Percentiles rank a stretch among this genome's conserved stretches.
Evolutionary conservation across 2,113 vertebrate genomes (phyloP).

Genomic region (Callopanchax toddi): DNA sequence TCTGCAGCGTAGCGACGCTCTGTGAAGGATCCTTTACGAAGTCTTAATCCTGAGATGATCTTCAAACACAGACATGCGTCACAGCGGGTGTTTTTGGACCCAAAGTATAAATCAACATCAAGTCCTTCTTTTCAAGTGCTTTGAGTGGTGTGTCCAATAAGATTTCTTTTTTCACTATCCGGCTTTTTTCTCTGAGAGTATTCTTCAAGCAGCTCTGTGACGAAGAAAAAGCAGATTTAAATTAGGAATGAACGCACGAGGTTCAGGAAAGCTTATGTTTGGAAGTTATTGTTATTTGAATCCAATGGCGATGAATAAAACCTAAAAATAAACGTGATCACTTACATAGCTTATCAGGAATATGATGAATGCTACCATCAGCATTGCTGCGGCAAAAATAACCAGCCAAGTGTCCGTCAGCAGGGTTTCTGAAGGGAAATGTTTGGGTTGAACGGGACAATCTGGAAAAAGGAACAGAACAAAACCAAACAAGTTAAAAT

Average conservation of each 20-base stretch:
- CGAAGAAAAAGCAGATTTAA: not conserved
- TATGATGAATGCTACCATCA: slow-evolving; percentile 50
- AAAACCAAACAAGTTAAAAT: not conserved
- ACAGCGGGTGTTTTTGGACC: slow-evolving; percentile 32
- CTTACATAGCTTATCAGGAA: slow-evolving; percentile 74
- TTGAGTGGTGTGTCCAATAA: slow-evolving; percentile 2
- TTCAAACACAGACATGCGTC: slow-evolving; percentile 41
- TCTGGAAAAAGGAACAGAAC: slow-evolving; percentile 39
- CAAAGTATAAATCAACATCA: slow-evolving; percentile 57
- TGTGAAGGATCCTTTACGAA: accelerated
- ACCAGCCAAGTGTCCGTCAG: slow-evolving; percentile 19
- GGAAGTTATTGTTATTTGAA: not conserved
- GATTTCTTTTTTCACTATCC: slow-evolving; percentile 6
- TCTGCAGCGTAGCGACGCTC: too few relatives aligned
- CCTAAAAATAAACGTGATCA: slow-evolving; percentile 1
- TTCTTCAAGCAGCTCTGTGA: slow-evolving; percentile 60
- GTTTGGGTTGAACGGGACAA: not conserved
- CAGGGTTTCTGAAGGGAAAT: not conserved
- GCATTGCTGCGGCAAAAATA: slow-evolving; percentile 32
- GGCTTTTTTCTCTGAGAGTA: slow-evolving; percentile 30
- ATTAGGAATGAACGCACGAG: not conserved
- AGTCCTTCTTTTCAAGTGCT: slow-evolving; percentile 41
- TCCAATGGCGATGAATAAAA: not conserved
- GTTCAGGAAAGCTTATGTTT: not conserved
- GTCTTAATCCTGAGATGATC: not conserved